Evolutionary conservation across 2,888 invertebrate species (phyloP).

Genomic region (Creontiades dilutus): DNA sequence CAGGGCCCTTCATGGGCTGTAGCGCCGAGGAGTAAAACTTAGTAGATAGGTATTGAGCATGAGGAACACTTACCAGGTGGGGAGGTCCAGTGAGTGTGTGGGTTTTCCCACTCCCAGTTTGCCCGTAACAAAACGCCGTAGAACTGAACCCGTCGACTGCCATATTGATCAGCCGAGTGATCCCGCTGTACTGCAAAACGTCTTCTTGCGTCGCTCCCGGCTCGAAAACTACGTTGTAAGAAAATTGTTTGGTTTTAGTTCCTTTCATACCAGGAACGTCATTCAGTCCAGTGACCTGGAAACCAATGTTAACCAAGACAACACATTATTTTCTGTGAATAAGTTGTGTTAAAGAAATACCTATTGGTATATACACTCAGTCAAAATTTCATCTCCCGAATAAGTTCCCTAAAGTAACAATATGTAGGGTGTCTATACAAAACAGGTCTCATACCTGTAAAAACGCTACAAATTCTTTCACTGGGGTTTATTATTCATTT

Average conservation of each 20-base stretch:
- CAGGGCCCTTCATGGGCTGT: too few relatives aligned
- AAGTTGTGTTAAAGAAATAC: too few relatives aligned
- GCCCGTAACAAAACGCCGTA: slow-evolving; percentile 97
- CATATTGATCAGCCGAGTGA: slow-evolving; percentile 95
- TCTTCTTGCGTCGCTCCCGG: slow-evolving; percentile 92
- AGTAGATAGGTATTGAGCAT: background rate
- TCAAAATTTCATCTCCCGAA: too few relatives aligned
- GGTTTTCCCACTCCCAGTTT: slow-evolving; percentile 97
- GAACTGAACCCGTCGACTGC: slow-evolving; percentile 96
- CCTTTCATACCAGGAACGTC: slow-evolving; percentile 76
- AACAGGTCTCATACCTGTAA: too few relatives aligned
- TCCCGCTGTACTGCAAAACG: slow-evolving; percentile 92
- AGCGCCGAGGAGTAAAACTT: background rate
- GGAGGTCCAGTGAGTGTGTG: slow-evolving; percentile 96
- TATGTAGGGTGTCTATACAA: too few relatives aligned
- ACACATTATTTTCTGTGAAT: too few relatives aligned
- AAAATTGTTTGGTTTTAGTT: slow-evolving; percentile 91
- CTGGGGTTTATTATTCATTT: too few relatives aligned
- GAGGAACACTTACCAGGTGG: slow-evolving; percentile 84
- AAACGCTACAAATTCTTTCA: too few relatives aligned
- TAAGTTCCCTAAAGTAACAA: too few relatives aligned
- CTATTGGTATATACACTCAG: too few relatives aligned
- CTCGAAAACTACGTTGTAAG: slow-evolving; percentile 96
- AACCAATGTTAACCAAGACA: too few relatives aligned
- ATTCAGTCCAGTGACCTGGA: slow-evolving; percentile 75